These are phyloP conservation scores for Thamnophis elegans DNA, from an alignment of 2,797 vertebrate genomes.

Conservation along the genomic window DNA sequence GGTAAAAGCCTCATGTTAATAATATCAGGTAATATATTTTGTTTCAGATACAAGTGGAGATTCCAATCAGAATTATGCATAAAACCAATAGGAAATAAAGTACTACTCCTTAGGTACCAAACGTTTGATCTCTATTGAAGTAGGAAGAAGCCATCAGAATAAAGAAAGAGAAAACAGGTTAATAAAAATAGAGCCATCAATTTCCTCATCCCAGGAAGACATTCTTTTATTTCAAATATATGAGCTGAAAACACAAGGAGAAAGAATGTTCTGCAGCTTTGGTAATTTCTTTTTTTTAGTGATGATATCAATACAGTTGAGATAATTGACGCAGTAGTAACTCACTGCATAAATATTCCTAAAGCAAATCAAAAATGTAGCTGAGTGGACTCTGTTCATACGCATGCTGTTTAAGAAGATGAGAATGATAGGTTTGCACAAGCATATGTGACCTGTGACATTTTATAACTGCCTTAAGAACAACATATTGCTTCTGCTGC, in stretches of 20 bases:
- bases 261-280: slow-evolving; percentile 21
- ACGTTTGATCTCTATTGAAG: slow-evolving; percentile 50
- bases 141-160: slow-evolving; percentile 8
- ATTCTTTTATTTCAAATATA: neutral
- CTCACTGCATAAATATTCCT: neutral
- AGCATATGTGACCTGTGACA: neutral
- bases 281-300: slow-evolving; percentile 5
- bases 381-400: slow-evolving; percentile 29
- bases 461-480: neutral
- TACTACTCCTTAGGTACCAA: slow-evolving; percentile 28
- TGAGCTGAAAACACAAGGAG: neutral
- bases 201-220: neutral
- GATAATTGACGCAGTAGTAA: neutral
- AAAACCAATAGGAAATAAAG: neutral
- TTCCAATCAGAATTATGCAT: slow-evolving; percentile 15
- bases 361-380: neutral
- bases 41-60: slow-evolving; percentile 52
- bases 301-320: slow-evolving; percentile 3
- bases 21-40: neutral
- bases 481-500: neutral
- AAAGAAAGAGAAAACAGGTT: slow-evolving; percentile 33
- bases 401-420: neutral
- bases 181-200: accelerated
- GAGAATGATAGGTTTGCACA: slow-evolving; percentile 12
- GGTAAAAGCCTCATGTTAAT: neutral